Percentiles rank a stretch among this genome's conserved stretches.
phyloP scores from a whole-genome alignment of 2,113 vertebrate genomes.

The Mesoclemmys tuberculata region DNA sequence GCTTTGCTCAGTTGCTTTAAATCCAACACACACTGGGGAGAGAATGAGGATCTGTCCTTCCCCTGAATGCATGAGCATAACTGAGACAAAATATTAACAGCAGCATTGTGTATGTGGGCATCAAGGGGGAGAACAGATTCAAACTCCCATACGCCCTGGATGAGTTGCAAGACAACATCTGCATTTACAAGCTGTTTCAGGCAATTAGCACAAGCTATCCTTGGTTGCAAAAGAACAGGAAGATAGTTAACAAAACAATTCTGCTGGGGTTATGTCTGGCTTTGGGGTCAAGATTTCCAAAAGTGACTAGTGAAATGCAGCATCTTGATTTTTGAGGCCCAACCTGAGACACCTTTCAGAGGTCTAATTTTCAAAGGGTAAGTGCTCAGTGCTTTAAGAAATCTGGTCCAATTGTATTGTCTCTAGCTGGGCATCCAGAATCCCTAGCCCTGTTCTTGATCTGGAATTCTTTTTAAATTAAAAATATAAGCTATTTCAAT shows the following conservation, averaged over 20 bases:
- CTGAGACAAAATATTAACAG: accelerated
- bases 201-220: not conserved
- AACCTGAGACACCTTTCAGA: not conserved
- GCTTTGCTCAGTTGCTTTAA: conserved; percentile 23
- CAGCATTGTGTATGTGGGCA: not conserved
- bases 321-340: not conserved
- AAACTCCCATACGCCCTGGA: not conserved
- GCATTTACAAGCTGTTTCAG: conserved; percentile 9
- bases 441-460: conserved; percentile 32
- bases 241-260: not conserved
- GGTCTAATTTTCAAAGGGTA: not conserved
- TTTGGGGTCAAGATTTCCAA: not conserved
- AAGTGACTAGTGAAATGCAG: not conserved
- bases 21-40: not conserved
- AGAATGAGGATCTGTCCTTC: not conserved
- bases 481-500: not conserved
- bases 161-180: not conserved
- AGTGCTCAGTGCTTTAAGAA: not conserved
- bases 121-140: not conserved
- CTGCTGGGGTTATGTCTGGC: not conserved
- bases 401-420: not conserved
- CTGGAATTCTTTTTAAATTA: not conserved
- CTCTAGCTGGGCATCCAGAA: not conserved
- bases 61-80: not conserved
- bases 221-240: not conserved